Base-by-base conservation (phyloP, 2,113 vertebrate species). In the Formicarius rufipectus region DNA sequence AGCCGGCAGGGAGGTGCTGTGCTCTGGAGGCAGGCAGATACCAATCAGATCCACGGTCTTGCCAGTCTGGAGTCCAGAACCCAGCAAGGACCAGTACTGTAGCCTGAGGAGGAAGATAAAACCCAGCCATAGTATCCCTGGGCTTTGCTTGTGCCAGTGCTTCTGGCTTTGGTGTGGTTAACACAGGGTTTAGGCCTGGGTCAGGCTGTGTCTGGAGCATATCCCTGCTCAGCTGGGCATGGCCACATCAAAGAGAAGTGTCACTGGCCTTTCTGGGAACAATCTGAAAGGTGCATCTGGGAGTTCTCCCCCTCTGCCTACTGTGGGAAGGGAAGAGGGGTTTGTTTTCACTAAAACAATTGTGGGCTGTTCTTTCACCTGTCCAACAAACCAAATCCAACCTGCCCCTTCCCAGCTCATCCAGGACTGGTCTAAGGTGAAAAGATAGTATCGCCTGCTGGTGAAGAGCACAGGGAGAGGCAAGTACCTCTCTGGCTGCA, bases 21-120 rank as follows among this genome's bases (percentile, higher is more conserved):
- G 93, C 60, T 90, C 85, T 93, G 82, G 78, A 95, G 85, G 87
- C 80, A 84, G 68, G 86, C 89, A 92, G 83, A 81, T 94, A 74
- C n/a, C 59, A 78, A 62, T 84, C 83, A 90, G 47, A 96, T 49
- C 91, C 83, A 24, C 16, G 2, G 67, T 95, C 87, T 95, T 92
- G 85, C 73, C 88, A 88, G 88, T 45, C 85, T 92, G 85, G 88
- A 93, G 73, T 75, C 83, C 23, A 55, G 56, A 90, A 63, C 64
- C 45, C 88, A 84, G 73, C 64, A 68, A 45, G 77, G 72, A 78
- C 39, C 79, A 37, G 7, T 39, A 5, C 15, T 73, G 58, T 78
- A 87, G 73, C 76, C 52, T 73, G 73, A 93, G 74, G 58, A 94
- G 87, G 39, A 92, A 28, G 72, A 44, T 39, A 50, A 91, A 89